Conservation (phyloP, 2,888 invertebrate species). For the Drosophila tripunctata region DNA sequence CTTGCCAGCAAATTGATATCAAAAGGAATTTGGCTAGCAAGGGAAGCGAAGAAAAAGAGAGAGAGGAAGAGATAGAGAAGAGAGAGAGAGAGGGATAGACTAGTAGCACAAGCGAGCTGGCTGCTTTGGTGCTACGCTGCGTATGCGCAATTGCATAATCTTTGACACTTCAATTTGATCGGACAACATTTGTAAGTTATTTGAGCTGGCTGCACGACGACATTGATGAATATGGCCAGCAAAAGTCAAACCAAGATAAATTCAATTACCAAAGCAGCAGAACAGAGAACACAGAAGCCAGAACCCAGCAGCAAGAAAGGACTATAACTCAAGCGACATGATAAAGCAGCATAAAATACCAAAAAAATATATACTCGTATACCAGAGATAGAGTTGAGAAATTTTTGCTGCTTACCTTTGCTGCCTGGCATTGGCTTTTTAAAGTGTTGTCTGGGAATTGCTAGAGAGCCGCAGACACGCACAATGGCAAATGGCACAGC, state of each 20-base stretch:
- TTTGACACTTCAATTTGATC: conserved; percentile 58
- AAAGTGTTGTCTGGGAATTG: conserved; percentile 65
- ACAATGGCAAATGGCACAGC: conserved; percentile 49
- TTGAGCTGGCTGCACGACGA: conserved; percentile 32
- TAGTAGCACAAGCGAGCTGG: too few relatives aligned
- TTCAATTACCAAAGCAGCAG: conserved; percentile 72
- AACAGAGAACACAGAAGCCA: too few relatives aligned
- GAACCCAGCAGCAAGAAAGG: conserved; percentile 38
- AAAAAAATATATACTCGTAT: too few relatives aligned
- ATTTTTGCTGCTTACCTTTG: conserved; percentile 46
- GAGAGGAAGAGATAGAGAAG: not conserved
- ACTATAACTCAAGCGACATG: conserved; percentile 59
- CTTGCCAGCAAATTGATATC: conserved; percentile 74
- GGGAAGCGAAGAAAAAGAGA: not conserved
- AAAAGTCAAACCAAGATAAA: conserved; percentile 64
- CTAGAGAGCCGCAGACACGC: conserved; percentile 49
- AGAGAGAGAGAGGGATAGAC: not conserved
- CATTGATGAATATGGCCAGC: conserved; percentile 72
- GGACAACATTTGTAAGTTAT: conserved; percentile 40
- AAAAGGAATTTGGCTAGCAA: conserved; percentile 67
- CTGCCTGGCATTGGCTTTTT: conserved; percentile 56
- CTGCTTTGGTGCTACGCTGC: conserved; percentile 55
- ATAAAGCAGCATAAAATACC: not conserved
- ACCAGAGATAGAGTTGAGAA: conserved; percentile 3
- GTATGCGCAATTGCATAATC: conserved; percentile 73